Percentiles rank a stretch among this genome's conserved stretches.
phyloP scores from a whole-genome alignment of 2,113 vertebrate genomes.

The Quiscalus mexicanus region DNA sequence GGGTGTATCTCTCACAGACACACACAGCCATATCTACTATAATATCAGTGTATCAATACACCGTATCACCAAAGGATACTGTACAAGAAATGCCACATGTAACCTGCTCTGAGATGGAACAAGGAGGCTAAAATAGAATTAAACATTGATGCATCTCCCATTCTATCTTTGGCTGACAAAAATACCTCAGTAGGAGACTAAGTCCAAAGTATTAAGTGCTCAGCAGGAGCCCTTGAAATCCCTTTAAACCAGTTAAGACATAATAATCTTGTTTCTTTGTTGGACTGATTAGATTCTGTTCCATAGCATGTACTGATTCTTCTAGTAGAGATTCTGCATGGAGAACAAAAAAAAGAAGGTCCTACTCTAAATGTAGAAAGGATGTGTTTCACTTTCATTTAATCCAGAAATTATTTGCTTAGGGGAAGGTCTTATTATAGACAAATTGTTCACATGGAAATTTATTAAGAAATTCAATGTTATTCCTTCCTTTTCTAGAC shows the following conservation, averaged over 20 bases:
- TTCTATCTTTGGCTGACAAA: background rate
- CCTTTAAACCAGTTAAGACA: background rate
- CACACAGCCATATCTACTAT: background rate
- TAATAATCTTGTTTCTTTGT: background rate
- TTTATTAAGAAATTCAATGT: background rate
- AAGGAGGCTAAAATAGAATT: background rate
- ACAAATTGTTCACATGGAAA: background rate
- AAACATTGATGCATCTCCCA: background rate
- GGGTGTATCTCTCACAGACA: background rate
- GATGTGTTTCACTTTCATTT: background rate
- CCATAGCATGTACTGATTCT: background rate
- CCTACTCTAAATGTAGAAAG: background rate
- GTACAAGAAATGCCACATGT: background rate
- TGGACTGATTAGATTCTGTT: background rate
- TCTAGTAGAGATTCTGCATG: background rate
- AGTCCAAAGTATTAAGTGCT: background rate
- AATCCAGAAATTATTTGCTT: background rate
- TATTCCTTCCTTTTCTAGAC: background rate
- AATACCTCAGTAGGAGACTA: background rate
- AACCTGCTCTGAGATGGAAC: background rate
- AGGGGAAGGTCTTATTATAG: background rate
- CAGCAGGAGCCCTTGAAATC: background rate
- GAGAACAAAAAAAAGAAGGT: background rate
- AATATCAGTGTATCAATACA: background rate
- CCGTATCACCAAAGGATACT: rapidly evolving